These are phyloP conservation scores for Halotydeus destructor DNA, from an alignment of 1,140 invertebrate species.

Conservation along the genomic window DNA sequence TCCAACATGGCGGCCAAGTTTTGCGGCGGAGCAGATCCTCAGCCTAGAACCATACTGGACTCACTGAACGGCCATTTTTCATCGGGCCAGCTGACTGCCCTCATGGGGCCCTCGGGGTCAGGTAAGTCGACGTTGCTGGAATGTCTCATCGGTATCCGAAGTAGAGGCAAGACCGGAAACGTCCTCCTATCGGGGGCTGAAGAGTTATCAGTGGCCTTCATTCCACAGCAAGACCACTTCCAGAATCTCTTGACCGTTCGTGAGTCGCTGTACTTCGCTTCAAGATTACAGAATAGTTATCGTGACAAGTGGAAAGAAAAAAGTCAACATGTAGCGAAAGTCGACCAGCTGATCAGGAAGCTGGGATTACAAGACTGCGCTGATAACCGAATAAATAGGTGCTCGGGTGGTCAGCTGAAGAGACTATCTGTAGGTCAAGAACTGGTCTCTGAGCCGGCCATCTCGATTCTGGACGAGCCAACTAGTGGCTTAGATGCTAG, in stretches of 20 bases:
- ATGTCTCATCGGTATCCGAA: conserved; percentile 18
- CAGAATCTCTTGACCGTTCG: conserved; percentile 63
- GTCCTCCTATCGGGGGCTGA: conserved; percentile 1
- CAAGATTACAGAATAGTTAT: conserved; percentile 64
- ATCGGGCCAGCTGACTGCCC: conserved; percentile 29
- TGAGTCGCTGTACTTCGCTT: conserved; percentile 76
- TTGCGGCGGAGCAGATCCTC: too few species aligned
- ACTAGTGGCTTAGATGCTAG: conserved; percentile 22
- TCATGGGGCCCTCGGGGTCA: conserved; percentile 39
- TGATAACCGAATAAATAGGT: not conserved
- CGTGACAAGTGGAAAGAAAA: too few species aligned
- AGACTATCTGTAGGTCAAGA: conserved; percentile 10
- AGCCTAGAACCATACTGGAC: too few species aligned
- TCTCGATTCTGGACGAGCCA: conserved; percentile 11
- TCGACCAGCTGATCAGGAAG: not conserved
- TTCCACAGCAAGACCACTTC: conserved; percentile 61
- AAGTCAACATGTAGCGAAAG: not conserved
- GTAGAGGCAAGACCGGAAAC: conserved; percentile 2
- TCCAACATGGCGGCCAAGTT: too few species aligned
- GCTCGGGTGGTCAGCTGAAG: conserved; percentile 9
- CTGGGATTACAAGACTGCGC: conserved; percentile 3
- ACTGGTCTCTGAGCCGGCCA: conserved; percentile 2
- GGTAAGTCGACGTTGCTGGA: conserved; percentile 30
- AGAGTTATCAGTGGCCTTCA: conserved; percentile 7
- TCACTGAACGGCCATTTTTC: conserved; percentile 18